Conservation (phyloP, 1,140 invertebrate species). For the Cherax destructor region DNA sequence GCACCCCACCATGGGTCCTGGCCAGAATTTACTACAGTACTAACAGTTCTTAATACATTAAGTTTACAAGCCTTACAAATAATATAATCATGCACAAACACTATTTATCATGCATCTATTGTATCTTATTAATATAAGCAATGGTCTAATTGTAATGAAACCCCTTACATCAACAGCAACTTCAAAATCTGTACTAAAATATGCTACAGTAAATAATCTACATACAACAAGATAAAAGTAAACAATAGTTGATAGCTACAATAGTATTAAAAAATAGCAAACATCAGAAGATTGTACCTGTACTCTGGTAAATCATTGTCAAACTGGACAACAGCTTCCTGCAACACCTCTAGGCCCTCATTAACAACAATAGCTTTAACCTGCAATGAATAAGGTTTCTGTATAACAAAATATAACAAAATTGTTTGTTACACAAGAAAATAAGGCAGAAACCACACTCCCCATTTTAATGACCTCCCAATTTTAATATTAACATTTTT, state of each 20-base stretch:
- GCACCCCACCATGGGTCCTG: conserved; percentile 88
- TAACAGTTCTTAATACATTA: background rate
- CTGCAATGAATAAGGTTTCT: conserved; percentile 78
- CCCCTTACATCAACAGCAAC: background rate
- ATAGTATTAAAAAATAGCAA: too few relatives aligned
- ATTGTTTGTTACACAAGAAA: too few relatives aligned
- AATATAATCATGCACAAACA: background rate
- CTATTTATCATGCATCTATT: background rate
- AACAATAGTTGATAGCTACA: background rate
- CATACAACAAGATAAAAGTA: background rate
- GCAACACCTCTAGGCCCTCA: conserved; percentile 83
- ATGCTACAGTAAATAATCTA: background rate
- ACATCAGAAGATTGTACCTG: conserved; percentile 79
- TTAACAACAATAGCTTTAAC: conserved; percentile 92
- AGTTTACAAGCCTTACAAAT: background rate
- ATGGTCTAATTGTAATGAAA: background rate
- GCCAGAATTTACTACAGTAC: conserved; percentile 42
- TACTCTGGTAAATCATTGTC: conserved; percentile 94
- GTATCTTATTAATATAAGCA: background rate
- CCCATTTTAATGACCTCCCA: too few relatives aligned
- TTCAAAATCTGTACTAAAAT: too few relatives aligned
- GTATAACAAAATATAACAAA: background rate
- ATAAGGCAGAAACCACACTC: too few relatives aligned
- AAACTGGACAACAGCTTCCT: conserved; percentile 90
- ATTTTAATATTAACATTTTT: too few relatives aligned